Base-by-base conservation (phyloP, 2,113 vertebrate species). In the Cynoglossus semilaevis region DNA sequence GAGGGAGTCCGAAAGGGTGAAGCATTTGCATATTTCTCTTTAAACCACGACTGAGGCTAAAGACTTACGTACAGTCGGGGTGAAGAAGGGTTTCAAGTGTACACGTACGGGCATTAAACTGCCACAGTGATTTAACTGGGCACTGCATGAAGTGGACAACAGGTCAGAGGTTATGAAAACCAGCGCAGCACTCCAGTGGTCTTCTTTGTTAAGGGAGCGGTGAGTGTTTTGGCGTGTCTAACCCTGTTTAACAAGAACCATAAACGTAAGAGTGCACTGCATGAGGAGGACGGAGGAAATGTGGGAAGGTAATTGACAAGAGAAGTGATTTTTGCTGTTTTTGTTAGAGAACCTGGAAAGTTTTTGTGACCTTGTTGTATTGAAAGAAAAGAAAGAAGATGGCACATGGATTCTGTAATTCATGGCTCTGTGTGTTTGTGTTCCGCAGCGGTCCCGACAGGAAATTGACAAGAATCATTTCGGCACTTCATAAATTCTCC, bases 151-250 rank as follows among this genome's bases (percentile, higher is more conserved):
- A 77, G 53, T 17, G 61, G 59, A 79, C 65, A 75, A 72, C 79
- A 54, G 64, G 61, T 62, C 72, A 87, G 72, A 76, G 70, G 74
- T 88, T 84, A 88, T 76, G 77, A 83, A 80, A 87, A 79, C 67
- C 74, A 73, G 36, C 4, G 36, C 63, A 70, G 47, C 41, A 40
- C 59, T 63, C 64, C 70, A 43, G 42, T 58, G 50, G 10, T 55
- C 63, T 45, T 60, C 70, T 81, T 85, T 88, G 78, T 85, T 69
- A 65, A 16, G 42, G 38, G 48, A 66, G 67, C 69, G 36, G 42
- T 59, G 36, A 17, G 42, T 37, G 42, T 56, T 70, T 40, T 62
- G 18, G 58, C 48, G 67, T 70, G 19, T 47, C 42, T 74, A 29
- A 53, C 41, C 58, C 76, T 78, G 76, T 87, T 81, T 80, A 71